Conservation (phyloP, 2,888 invertebrate species). For the Phortica magna region DNA sequence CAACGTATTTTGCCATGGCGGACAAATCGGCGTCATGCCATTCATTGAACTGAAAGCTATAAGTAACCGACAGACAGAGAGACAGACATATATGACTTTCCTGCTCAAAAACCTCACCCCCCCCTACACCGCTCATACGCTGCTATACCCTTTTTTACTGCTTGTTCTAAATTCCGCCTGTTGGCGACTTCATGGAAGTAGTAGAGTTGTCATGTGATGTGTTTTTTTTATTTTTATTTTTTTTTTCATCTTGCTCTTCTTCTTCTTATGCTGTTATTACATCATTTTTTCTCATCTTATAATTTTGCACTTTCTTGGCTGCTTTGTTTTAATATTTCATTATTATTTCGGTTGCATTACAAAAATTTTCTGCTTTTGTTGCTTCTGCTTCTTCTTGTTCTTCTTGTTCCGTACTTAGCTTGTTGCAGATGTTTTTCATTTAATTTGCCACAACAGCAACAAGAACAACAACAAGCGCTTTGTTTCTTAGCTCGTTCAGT, state of each 20-base stretch:
- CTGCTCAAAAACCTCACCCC: too few species aligned
- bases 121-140: too few species aligned
- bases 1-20: background rate
- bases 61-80: background rate
- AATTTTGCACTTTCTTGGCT: background rate
- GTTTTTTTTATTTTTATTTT: background rate
- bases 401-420: background rate
- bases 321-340: background rate
- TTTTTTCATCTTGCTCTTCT: background rate
- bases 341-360: too few species aligned
- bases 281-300: background rate
- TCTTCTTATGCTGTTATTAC: background rate
- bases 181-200: background rate
- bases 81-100: too few species aligned
- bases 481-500: too few species aligned
- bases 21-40: background rate
- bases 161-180: background rate
- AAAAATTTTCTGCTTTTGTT: too few species aligned
- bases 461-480: background rate
- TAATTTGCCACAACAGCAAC: constrained; percentile 9
- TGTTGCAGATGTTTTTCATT: constrained; percentile 2
- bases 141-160: too few species aligned
- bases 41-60: constrained; percentile 1
- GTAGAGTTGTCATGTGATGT: background rate
- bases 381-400: background rate